phyloP scores from a whole-genome alignment of 2,113 vertebrate genomes.

The Solea senegalensis region DNA sequence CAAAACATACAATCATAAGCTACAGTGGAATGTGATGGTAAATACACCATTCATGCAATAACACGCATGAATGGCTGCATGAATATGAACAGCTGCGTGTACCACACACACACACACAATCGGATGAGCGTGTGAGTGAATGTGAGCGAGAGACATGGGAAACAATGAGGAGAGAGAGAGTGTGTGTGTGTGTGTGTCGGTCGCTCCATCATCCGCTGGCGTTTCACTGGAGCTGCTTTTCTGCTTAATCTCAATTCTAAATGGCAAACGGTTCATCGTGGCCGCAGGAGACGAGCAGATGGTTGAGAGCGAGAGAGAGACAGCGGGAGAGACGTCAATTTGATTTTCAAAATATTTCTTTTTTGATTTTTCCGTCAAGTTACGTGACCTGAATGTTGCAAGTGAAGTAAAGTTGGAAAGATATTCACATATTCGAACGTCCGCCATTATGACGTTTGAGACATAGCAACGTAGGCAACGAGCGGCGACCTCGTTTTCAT shows the following conservation, averaged over 20 bases:
- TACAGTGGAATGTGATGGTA: too few species aligned
- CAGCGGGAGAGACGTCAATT: background rate
- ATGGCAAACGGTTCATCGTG: constrained; percentile 56
- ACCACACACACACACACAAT: background rate
- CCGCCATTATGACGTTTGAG: too few species aligned
- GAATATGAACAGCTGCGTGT: constrained; percentile 14
- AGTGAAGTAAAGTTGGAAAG: too few species aligned
- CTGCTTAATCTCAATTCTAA: constrained; percentile 63
- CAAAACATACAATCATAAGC: too few species aligned
- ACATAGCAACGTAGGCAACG: too few species aligned
- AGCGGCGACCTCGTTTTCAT: too few species aligned
- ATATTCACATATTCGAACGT: too few species aligned
- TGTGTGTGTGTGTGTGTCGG: background rate
- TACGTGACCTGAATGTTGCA: too few species aligned
- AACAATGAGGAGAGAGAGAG: background rate
- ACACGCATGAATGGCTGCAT: background rate
- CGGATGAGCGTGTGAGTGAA: background rate
- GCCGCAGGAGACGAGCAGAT: constrained; percentile 66
- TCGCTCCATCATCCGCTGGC: background rate
- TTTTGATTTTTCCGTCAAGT: too few species aligned
- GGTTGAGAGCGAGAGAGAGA: constrained; percentile 39
- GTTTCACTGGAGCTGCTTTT: constrained; percentile 15
- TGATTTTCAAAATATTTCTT: too few species aligned
- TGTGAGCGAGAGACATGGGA: background rate
- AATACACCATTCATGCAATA: too few species aligned